Evolutionary conservation across 2,113 vertebrate genomes (phyloP), one percentile per base, ranked within the genome.

Genomic region (Henicopernis longicauda): DNA sequence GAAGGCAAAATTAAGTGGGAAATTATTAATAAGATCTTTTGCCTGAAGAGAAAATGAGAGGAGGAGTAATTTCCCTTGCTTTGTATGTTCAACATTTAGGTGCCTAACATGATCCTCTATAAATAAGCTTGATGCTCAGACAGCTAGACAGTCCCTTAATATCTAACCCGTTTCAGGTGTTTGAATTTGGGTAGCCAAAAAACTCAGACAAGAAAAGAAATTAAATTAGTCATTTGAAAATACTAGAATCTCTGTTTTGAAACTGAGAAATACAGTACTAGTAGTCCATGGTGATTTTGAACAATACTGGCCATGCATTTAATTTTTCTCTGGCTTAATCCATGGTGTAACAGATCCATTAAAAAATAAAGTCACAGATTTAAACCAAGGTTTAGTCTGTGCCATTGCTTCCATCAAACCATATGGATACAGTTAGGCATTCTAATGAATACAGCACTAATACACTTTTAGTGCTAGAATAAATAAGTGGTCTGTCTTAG

Each of bases 381-480:
- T 47, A 84, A 80, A 54, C 10, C 21, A 69, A 69, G 27, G 23
- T 12, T 72, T 86, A 12, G 15, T 93, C 73, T 67, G 42, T 76
- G 52, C 12, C 9, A 10, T 67, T 93, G 32, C 55, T 91, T 94
- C 50, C n/a, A 1, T 69, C 13, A 80, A 86, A 31, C 44, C 9
- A 40, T 44, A 40, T 0, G 0, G 25, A 13, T 45, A 45, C 45
- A 67, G 23, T 16, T 6, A 74, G n/a, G 20, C 22, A 8, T n/a
- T 50, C 31, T 55, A 20, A 40, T 38, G 22, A 55, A 85, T 17
- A 76, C 32, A 79, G 15, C 38, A 55, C 4, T 50, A 21, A 38
- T 12, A 50, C 2, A 7, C 77, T 59, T 25, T 73, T 72, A 49
- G 17, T 62, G 58, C 26, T 86, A 50, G 14, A 77, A 34, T n/a